Evolutionary conservation across 2,113 vertebrate species (phyloP).

Genomic region (Ondatra zibethicus): DNA sequence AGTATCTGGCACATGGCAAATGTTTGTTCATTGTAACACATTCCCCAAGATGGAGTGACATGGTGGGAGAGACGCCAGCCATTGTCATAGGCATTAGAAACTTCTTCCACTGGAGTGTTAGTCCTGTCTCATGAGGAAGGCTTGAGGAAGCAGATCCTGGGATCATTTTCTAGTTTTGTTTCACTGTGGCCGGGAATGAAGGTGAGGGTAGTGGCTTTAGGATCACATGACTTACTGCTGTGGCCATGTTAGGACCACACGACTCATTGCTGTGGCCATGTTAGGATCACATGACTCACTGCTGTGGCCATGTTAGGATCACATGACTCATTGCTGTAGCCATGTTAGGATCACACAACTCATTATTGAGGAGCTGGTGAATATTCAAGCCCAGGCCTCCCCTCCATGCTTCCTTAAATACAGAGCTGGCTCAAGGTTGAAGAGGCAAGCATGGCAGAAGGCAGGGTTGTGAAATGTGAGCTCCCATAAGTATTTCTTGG

Average conservation of each 20-base stretch:
- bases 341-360: background rate
- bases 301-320: background rate
- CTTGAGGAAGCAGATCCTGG: background rate
- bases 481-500: background rate
- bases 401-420: conserved; percentile 11
- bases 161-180: background rate
- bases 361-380: background rate
- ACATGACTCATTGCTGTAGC: background rate
- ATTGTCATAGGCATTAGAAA: background rate
- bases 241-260: background rate
- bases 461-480: background rate
- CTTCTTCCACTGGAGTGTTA: background rate
- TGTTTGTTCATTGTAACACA: background rate
- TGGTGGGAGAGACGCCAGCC: background rate
- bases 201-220: background rate
- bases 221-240: background rate
- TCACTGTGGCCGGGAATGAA: background rate
- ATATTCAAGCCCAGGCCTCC: background rate
- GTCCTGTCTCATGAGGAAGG: background rate
- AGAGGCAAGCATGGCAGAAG: background rate
- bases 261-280: background rate
- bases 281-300: background rate
- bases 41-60: background rate
- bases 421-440: background rate
- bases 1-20: background rate